Evolutionary conservation across 1,140 invertebrate genomes (phyloP).

Genomic region (Bombus pascuorum): DNA sequence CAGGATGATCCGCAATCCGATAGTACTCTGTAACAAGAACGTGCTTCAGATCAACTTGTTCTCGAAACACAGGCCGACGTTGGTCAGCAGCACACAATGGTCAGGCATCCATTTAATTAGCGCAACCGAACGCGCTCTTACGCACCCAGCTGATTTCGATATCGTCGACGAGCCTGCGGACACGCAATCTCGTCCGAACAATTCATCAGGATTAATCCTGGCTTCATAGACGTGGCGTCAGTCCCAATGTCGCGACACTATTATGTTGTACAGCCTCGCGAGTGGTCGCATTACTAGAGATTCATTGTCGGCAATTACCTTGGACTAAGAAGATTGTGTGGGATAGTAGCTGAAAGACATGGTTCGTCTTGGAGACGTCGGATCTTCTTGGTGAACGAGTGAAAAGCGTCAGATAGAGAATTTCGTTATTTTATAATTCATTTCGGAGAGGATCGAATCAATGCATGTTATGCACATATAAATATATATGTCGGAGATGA

Average conservation of each 20-base stretch:
- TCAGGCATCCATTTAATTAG: slow-evolving; percentile 58
- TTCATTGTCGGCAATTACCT: background rate
- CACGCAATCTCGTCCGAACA: slow-evolving; percentile 38
- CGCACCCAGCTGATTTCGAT: slow-evolving; percentile 36
- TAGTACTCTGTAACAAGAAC: background rate
- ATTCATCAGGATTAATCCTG: slow-evolving; percentile 66
- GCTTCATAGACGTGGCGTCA: slow-evolving; percentile 38
- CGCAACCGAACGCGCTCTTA: slow-evolving; percentile 25
- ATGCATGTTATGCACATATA: too few relatives aligned
- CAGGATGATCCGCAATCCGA: background rate
- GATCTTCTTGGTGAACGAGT: too few relatives aligned
- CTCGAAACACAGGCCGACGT: background rate
- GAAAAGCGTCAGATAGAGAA: background rate
- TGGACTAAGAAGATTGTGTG: background rate
- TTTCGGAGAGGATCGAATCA: background rate
- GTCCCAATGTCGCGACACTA: slow-evolving; percentile 6
- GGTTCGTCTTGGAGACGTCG: background rate
- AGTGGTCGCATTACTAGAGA: background rate
- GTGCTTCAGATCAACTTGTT: background rate
- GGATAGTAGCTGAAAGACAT: background rate
- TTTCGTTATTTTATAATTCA: background rate
- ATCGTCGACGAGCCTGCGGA: slow-evolving; percentile 16
- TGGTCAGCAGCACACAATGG: background rate
- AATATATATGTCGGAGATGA: too few relatives aligned
- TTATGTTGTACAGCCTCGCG: slow-evolving; percentile 31